Evolutionary conservation across 2,888 invertebrate species (phyloP).

Genomic region (Dicycla oo): DNA sequence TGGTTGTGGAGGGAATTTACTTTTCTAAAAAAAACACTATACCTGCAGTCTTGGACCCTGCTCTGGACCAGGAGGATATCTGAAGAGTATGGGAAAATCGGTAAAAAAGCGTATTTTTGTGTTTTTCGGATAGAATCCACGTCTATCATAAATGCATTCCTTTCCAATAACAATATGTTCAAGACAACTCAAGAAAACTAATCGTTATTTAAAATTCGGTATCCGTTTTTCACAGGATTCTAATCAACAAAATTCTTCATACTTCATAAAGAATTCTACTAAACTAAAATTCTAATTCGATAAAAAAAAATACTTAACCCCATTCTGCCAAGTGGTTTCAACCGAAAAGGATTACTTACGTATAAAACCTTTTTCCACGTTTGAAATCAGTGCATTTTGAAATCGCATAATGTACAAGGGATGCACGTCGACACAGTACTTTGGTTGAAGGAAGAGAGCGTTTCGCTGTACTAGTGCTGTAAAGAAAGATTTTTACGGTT

Average conservation of each 20-base stretch:
- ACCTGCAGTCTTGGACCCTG: neutral
- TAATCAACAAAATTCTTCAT: neutral
- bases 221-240: neutral
- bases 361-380: constrained; percentile 52
- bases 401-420: constrained; percentile 65
- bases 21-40: neutral
- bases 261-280: neutral
- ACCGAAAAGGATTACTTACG: constrained; percentile 32
- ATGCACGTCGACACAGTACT: constrained; percentile 75
- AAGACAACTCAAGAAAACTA: neutral
- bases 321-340: constrained; percentile 27
- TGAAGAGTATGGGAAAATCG: no score
- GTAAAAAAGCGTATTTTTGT: neutral
- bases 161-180: neutral
- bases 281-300: constrained; percentile 19
- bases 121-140: neutral
- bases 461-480: constrained; percentile 85
- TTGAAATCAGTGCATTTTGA: constrained; percentile 75
- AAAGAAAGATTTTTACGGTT: constrained; percentile 87
- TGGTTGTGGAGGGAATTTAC: neutral
- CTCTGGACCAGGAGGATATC: neutral
- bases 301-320: constrained; percentile 28
- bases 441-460: constrained; percentile 78
- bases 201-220: neutral
- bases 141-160: neutral